These are phyloP conservation scores for Vidua macroura DNA, from an alignment of 2,113 vertebrate genomes.

Conservation along the genomic window DNA sequence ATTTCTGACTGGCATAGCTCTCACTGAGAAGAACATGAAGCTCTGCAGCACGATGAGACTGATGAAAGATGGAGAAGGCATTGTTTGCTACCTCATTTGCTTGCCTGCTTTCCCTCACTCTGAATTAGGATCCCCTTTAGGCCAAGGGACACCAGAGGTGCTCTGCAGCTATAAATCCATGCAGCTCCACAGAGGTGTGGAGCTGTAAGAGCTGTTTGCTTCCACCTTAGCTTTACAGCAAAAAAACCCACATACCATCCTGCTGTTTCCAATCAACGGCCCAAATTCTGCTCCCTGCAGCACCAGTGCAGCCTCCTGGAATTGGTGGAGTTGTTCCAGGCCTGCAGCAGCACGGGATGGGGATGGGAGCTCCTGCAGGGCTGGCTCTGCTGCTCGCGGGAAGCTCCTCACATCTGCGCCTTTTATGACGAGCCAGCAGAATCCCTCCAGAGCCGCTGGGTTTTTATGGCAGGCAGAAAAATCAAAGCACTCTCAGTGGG, in stretches of 20 bases:
- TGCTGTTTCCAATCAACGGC: background rate
- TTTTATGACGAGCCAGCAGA: slow-evolving; percentile 17
- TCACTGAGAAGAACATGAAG: background rate
- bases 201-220: background rate
- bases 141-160: background rate
- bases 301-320: background rate
- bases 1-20: background rate
- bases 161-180: background rate
- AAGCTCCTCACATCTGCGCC: background rate
- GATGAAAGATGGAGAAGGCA: background rate
- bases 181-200: accelerated
- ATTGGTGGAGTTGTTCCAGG: background rate
- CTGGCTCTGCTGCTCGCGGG: accelerated
- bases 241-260: background rate
- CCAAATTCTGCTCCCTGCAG: background rate
- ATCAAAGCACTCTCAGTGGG: background rate
- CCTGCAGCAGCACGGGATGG: accelerated
- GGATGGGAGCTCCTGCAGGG: background rate
- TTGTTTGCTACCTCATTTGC: background rate
- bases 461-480: background rate
- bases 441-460: background rate
- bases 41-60: background rate
- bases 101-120: background rate
- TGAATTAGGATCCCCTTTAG: background rate
- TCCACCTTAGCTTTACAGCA: background rate